A percentile compares a stretch with the other conserved stretches of the same genome.
phyloP scores from a whole-genome alignment of 2,888 invertebrate species.

The Leptopilina drosophilae region DNA sequence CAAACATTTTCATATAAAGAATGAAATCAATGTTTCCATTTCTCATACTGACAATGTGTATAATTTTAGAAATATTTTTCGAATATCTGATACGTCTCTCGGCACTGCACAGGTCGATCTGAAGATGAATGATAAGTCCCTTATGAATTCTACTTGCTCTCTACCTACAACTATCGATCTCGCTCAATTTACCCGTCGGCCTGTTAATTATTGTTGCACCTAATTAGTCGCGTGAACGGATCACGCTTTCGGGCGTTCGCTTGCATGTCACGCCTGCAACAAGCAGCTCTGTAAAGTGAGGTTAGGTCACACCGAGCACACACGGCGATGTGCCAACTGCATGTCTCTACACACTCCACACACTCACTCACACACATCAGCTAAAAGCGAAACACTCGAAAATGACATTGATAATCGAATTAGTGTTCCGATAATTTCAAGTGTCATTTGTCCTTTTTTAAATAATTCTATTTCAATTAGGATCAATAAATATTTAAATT shows the following conservation, averaged over 20 bases:
- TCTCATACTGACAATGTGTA: too few relatives aligned
- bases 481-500: too few relatives aligned
- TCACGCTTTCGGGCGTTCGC: slow-evolving; percentile 60
- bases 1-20: too few relatives aligned
- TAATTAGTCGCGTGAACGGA: slow-evolving; percentile 62
- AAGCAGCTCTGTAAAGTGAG: slow-evolving; percentile 44
- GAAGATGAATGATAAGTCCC: slow-evolving; percentile 34
- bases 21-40: too few relatives aligned
- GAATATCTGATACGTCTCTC: not conserved
- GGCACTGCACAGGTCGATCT: slow-evolving; percentile 1
- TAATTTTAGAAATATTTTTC: not conserved
- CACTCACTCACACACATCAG: slow-evolving; percentile 51
- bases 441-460: not conserved
- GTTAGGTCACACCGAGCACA: slow-evolving; percentile 25
- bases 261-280: slow-evolving; percentile 55
- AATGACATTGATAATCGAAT: slow-evolving; percentile 66
- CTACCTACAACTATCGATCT: slow-evolving; percentile 50
- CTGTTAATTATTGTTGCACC: slow-evolving; percentile 69
- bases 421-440: not conserved
- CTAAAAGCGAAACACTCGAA: too few relatives aligned
- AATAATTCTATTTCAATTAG: too few relatives aligned
- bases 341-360: not conserved
- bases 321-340: not conserved
- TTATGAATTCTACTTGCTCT: slow-evolving; percentile 27
- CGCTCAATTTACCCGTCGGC: slow-evolving; percentile 54